phyloP scores from a whole-genome alignment of 2,797 vertebrate species.

The Intellagama lesueurii region DNA sequence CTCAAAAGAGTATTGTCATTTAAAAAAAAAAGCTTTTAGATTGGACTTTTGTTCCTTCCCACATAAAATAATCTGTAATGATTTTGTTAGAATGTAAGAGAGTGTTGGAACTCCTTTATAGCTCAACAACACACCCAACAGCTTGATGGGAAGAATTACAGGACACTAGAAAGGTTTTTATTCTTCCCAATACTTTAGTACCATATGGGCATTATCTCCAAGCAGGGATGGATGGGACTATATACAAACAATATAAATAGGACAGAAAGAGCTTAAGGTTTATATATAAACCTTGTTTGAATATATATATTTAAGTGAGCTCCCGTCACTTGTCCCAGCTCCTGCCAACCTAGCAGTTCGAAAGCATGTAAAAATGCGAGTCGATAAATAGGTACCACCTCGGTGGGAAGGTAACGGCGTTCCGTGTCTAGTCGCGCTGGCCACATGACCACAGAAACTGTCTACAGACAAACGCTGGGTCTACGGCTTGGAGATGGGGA shows the following conservation, averaged over 20 bases:
- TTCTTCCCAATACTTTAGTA: background rate
- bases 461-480: no score
- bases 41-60: background rate
- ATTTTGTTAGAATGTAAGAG: rapidly evolving
- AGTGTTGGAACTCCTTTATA: background rate
- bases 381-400: no score
- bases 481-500: no score
- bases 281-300: background rate
- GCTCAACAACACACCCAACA: slow-evolving; percentile 37
- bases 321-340: no score
- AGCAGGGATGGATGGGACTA: background rate
- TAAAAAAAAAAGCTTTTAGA: background rate
- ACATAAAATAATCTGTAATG: background rate
- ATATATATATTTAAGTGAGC: no score
- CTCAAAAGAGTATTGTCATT: background rate
- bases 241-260: background rate
- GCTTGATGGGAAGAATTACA: slow-evolving; percentile 6
- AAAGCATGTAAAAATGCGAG: no score
- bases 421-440: no score
- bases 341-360: no score
- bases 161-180: background rate
- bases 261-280: background rate
- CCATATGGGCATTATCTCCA: background rate
- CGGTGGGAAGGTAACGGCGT: no score
- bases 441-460: no score